phyloP scores from a whole-genome alignment of 2,113 vertebrate genomes.

The Calidris pugnax region DNA sequence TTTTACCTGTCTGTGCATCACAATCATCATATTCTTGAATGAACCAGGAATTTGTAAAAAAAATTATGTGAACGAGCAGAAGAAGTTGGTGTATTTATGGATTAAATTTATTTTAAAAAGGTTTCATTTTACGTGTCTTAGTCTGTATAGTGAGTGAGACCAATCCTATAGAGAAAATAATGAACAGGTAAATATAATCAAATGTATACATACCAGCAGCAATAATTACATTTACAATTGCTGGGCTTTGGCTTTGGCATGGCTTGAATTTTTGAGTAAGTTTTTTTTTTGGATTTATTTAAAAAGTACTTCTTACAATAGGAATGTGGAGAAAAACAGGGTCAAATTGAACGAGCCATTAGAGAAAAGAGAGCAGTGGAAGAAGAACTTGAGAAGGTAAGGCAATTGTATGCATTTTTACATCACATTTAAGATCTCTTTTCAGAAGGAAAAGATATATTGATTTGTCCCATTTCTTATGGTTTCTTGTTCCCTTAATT shows the following conservation, averaged over 20 bases:
- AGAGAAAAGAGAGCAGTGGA: slow-evolving; percentile 90
- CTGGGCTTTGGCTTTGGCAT: not conserved
- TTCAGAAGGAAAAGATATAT: not conserved
- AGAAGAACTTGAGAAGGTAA: slow-evolving; percentile 93
- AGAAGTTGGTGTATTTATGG: not conserved
- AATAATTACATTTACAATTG: not conserved
- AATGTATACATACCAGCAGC: not conserved
- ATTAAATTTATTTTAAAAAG: not conserved
- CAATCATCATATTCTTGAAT: not conserved
- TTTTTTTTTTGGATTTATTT: not conserved
- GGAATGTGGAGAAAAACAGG: slow-evolving; percentile 91
- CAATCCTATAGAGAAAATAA: not conserved
- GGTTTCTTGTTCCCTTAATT: not conserved
- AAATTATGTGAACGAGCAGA: not conserved
- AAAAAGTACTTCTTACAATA: slow-evolving; percentile 26
- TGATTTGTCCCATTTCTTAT: not conserved
- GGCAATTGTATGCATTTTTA: not conserved
- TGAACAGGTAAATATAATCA: not conserved
- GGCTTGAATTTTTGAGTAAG: not conserved
- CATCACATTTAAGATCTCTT: not conserved
- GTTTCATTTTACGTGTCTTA: not conserved
- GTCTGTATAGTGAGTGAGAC: not conserved
- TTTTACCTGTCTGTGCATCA: not conserved
- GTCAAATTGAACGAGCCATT: slow-evolving; percentile 82
- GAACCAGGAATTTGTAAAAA: not conserved